A percentile compares a stretch with the other conserved stretches of the same genome.
Evolutionary conservation across 2,797 vertebrate genomes (phyloP).

Genomic region (Picus viridis): DNA sequence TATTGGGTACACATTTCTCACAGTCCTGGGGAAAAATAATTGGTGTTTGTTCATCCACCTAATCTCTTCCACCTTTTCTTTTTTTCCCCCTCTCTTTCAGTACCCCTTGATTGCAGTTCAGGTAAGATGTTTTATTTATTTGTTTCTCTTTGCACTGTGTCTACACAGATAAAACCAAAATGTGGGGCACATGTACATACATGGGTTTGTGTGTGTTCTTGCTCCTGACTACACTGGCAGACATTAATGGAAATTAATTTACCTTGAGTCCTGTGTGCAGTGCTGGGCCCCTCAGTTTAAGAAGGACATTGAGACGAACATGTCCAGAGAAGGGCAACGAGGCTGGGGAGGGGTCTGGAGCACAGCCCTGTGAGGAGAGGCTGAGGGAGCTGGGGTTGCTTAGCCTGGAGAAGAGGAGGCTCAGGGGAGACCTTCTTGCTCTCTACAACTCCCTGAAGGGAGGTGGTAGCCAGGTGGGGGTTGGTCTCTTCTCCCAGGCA

Average conservation of each 20-base stretch:
- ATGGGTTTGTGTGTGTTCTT: not conserved
- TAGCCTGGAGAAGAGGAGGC: no score
- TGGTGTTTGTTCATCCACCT: not conserved
- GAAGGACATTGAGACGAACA: no score
- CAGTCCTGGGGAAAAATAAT: not conserved
- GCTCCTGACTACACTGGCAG: not conserved
- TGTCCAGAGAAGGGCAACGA: no score
- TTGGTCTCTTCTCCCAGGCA: no score
- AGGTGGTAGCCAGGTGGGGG: no score
- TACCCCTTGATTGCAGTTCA: slow-evolving; percentile 71
- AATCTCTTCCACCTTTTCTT: not conserved
- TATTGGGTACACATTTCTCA: not conserved
- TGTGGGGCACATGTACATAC: not conserved
- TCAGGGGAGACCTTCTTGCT: no score
- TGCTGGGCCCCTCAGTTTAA: no score
- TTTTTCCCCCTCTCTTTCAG: slow-evolving; percentile 56
- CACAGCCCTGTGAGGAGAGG: no score
- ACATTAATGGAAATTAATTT: not conserved
- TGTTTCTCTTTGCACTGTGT: not conserved
- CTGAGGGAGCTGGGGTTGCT: no score
- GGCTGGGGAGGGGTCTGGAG: no score
- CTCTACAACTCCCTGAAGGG: no score
- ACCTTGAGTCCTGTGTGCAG: no score
- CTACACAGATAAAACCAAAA: not conserved
- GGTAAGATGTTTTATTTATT: slow-evolving; percentile 61